Percentiles rank a stretch among this genome's conserved stretches.
These are phyloP conservation scores for Thunnus albacares DNA, from an alignment of 2,797 vertebrate genomes.

Conservation along the genomic window DNA sequence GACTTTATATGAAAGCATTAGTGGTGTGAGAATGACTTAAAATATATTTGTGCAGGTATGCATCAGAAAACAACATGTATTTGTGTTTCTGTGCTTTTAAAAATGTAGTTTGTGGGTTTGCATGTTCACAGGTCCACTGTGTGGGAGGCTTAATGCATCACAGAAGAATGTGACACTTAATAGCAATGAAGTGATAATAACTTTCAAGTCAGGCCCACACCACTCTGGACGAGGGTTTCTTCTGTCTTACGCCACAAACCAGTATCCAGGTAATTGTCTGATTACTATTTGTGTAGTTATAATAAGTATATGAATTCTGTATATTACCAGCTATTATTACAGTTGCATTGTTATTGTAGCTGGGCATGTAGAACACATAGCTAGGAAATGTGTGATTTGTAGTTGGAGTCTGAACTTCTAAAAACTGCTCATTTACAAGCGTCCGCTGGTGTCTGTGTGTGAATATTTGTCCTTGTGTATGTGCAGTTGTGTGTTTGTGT, in stretches of 20 bases:
- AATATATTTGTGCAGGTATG: neutral
- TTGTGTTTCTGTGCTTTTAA: slow-evolving; percentile 13
- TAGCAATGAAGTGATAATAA: slow-evolving; percentile 84
- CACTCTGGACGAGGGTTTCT: slow-evolving; percentile 91
- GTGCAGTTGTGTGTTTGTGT: slow-evolving; percentile 16
- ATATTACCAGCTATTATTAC: neutral
- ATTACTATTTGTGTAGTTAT: slow-evolving; percentile 3
- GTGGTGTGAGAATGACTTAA: neutral
- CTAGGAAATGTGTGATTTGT: neutral
- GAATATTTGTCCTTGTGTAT: slow-evolving; percentile 35
- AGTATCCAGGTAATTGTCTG: slow-evolving; percentile 79
- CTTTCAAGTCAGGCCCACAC: slow-evolving; percentile 88
- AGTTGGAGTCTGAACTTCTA: neutral
- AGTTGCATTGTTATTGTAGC: neutral
- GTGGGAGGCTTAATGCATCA: slow-evolving; percentile 78
- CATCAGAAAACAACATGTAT: too few species aligned
- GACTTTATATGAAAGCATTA: neutral
- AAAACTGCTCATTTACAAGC: slow-evolving; percentile 31
- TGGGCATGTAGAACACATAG: neutral
- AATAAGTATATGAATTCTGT: neutral
- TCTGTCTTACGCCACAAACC: slow-evolving; percentile 89
- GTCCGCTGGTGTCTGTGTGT: slow-evolving; percentile 26
- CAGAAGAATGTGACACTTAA: slow-evolving; percentile 80
- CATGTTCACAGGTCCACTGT: slow-evolving; percentile 87
- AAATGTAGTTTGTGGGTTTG: slow-evolving; percentile 33